These are phyloP conservation scores for Bambusicola thoracicus DNA, from an alignment of 2,113 vertebrate genomes.

Conservation along the genomic window DNA sequence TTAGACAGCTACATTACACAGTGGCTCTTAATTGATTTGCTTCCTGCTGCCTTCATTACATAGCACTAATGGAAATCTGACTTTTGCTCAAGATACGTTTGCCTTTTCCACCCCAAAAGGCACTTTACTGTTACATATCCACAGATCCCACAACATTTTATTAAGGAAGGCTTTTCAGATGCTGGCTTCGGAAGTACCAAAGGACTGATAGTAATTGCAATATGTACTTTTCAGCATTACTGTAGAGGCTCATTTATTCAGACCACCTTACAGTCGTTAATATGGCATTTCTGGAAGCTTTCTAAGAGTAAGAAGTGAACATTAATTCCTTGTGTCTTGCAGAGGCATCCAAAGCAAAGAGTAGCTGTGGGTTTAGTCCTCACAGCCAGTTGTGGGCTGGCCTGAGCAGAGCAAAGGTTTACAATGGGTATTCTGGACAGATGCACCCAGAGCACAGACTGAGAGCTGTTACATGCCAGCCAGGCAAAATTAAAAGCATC, in stretches of 20 bases:
- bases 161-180: not conserved
- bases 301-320: not conserved
- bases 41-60: conserved; percentile 60
- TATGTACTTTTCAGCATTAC: not conserved
- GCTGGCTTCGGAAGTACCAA: not conserved
- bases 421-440: not conserved
- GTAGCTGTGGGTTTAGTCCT: not conserved
- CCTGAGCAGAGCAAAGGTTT: not conserved
- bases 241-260: fast-evolving
- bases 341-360: not conserved
- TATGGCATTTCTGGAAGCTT: not conserved
- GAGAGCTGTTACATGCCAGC: not conserved
- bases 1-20: conserved; percentile 41
- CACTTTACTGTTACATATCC: not conserved
- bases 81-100: not conserved
- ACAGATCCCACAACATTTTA: not conserved
- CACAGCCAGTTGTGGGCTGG: not conserved
- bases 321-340: not conserved
- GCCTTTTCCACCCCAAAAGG: conserved; percentile 47
- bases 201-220: not conserved
- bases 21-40: conserved; percentile 58
- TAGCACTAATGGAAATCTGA: conserved; percentile 54
- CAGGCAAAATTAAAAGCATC: not conserved
- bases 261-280: not conserved
- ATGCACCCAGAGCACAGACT: not conserved